Conservation (phyloP, 2,113 vertebrate genomes). For the Urocitellus parryii region DNA sequence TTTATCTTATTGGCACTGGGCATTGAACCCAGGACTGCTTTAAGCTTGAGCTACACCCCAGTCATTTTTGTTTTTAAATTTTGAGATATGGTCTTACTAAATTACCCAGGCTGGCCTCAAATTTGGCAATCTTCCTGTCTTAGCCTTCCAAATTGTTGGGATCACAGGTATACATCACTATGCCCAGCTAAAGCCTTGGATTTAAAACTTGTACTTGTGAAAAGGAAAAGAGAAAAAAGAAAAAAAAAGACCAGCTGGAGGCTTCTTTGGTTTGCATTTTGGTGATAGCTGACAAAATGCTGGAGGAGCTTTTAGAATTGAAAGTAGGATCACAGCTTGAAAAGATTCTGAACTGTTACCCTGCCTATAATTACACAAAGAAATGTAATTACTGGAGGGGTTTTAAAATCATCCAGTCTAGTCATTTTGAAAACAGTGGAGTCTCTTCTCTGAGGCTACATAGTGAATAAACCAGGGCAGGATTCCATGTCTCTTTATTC, state of each 20-base stretch:
- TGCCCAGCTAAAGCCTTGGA: neutral
- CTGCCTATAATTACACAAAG: neutral
- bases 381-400: conserved; percentile 17
- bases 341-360: neutral
- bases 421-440: conserved; percentile 13
- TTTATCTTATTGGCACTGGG: too few relatives aligned
- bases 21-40: too few relatives aligned
- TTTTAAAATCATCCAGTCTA: conserved; percentile 6
- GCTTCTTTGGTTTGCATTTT: conserved; percentile 47
- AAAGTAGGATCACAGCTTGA: neutral
- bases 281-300: conserved; percentile 21
- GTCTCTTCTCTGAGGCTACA: neutral
- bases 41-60: too few relatives aligned
- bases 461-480: neutral
- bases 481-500: neutral
- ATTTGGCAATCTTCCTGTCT: too few relatives aligned
- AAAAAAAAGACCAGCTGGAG: neutral
- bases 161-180: too few relatives aligned
- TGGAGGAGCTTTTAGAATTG: neutral
- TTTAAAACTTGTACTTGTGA: neutral
- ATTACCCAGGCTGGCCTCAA: too few relatives aligned
- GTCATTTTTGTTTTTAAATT: too few relatives aligned
- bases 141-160: too few relatives aligned
- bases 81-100: too few relatives aligned
- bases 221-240: neutral